Conservation (phyloP, 2,888 invertebrate species). For the Nudaria mundana region DNA sequence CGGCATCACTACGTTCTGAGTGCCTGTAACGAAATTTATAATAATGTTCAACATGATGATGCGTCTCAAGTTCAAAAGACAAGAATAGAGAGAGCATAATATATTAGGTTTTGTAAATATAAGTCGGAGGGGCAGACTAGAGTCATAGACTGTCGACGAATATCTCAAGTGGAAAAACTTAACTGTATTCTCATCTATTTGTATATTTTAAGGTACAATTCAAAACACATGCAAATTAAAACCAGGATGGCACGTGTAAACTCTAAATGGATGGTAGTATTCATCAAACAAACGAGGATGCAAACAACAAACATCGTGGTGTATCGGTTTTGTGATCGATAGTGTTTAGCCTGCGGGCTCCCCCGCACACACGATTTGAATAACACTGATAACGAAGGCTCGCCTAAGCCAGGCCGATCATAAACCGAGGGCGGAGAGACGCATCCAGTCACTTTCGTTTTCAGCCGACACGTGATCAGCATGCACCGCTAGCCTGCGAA, state of each 20-base stretch:
- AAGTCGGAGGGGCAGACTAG: no score
- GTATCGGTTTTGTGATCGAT: constrained; percentile 55
- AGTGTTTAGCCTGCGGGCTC: constrained; percentile 35
- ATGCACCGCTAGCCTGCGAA: constrained; percentile 71
- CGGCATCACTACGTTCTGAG: constrained; percentile 97
- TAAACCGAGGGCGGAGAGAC: constrained; percentile 73
- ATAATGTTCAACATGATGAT: background rate
- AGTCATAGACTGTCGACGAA: no score
- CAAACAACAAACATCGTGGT: constrained; percentile 43
- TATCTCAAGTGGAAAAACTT: no score
- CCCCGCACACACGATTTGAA: constrained; percentile 65
- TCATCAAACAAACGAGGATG: constrained; percentile 53
- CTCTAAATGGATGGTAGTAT: background rate
- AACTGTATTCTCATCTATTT: no score
- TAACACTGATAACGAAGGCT: constrained; percentile 71
- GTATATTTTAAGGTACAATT: no score
- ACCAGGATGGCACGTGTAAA: background rate
- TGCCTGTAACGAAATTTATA: constrained; percentile 80
- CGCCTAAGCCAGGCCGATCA: constrained; percentile 64
- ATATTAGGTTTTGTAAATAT: no score
- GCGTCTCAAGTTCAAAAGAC: no score
- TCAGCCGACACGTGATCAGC: constrained; percentile 72
- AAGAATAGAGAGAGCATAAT: no score
- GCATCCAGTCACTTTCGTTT: constrained; percentile 78
- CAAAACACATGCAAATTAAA: background rate